Conservation (phyloP, 30 jellyfish, hydroid and myxozoan species). For the Phacellophora camtschatica region DNA sequence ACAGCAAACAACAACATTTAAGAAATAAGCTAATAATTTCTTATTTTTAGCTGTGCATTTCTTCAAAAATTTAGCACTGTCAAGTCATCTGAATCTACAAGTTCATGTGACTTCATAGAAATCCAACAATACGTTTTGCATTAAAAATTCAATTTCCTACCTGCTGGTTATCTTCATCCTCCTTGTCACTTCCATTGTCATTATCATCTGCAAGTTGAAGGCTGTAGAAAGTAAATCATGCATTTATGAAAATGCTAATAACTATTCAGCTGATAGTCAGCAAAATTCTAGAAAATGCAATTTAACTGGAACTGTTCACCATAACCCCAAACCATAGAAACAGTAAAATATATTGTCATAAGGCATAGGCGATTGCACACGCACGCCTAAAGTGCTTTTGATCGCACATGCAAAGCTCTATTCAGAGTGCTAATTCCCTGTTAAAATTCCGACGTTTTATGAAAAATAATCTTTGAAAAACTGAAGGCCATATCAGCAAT, state of each 20-base stretch:
- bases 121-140: background rate
- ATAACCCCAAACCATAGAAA: background rate
- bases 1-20: too few species aligned
- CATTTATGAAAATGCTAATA: background rate
- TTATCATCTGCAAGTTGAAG: conserved; percentile 83
- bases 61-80: too few species aligned
- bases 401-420: too few species aligned
- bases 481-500: too few species aligned
- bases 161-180: conserved; percentile 77
- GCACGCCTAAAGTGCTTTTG: too few species aligned
- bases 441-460: too few species aligned
- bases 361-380: background rate
- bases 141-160: conserved; percentile 7
- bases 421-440: too few species aligned
- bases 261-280: background rate
- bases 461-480: too few species aligned
- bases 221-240: background rate
- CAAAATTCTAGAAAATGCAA: background rate
- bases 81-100: background rate
- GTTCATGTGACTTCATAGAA: background rate
- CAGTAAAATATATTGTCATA: background rate
- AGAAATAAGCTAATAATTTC: too few species aligned
- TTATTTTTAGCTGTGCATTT: too few species aligned
- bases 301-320: background rate
- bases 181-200: conserved; percentile 84